Evolutionary conservation across 2,113 vertebrate genomes (phyloP).

Genomic region (Struthidea cinerea): DNA sequence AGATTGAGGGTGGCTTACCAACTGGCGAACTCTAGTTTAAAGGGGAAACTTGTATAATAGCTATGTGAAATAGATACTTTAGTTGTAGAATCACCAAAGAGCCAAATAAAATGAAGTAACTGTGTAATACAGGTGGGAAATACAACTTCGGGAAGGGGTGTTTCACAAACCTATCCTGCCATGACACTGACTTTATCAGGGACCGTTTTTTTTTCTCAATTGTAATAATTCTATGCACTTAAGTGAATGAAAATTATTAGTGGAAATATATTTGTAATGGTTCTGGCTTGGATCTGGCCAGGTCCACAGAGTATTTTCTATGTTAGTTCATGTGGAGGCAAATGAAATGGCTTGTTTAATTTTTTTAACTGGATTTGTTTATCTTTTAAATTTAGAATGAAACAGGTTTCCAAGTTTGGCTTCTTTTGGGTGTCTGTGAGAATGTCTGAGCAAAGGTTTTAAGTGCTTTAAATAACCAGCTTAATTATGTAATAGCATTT

Average conservation of each 20-base stretch:
- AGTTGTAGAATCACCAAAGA: not conserved
- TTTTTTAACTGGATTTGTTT: not conserved
- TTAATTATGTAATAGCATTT: conserved; percentile 30
- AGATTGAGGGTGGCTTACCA: not conserved
- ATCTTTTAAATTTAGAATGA: not conserved
- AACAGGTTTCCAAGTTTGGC: not conserved
- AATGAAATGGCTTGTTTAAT: not conserved
- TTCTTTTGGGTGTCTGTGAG: not conserved
- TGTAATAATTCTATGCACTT: not conserved
- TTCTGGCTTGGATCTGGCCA: not conserved
- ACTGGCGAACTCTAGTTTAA: not conserved
- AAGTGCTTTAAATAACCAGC: conserved; percentile 35
- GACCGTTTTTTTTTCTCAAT: not conserved
- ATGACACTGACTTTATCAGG: not conserved
- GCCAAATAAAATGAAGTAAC: not conserved
- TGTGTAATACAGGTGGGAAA: not conserved
- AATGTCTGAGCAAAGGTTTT: not conserved
- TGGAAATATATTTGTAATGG: not conserved
- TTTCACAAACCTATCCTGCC: not conserved
- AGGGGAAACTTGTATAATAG: not conserved
- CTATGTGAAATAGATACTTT: not conserved
- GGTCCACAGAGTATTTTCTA: not conserved
- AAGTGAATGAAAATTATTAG: not conserved
- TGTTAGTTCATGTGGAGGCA: not conserved
- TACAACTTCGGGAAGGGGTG: not conserved